Conservation (phyloP, 2,113 vertebrate species). For the Jacana jacana region DNA sequence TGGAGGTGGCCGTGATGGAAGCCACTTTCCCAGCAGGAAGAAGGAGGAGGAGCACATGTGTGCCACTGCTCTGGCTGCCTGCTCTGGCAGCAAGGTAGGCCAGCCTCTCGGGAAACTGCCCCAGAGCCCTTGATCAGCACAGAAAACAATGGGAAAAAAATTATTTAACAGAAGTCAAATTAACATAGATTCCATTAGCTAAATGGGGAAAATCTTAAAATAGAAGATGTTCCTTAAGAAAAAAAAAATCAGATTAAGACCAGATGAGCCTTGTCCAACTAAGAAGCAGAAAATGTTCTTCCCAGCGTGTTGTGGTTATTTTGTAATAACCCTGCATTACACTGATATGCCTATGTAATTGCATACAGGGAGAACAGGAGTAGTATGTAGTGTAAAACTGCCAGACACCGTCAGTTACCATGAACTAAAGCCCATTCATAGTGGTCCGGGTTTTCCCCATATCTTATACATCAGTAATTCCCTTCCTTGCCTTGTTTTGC, state of each 20-base stretch:
- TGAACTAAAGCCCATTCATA: not conserved
- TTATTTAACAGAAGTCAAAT: not conserved
- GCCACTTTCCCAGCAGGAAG: not conserved
- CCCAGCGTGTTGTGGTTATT: conserved; percentile 26
- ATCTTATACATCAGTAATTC: not conserved
- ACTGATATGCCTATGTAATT: conserved; percentile 31
- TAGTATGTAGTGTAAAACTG: not conserved
- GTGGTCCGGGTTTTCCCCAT: not conserved
- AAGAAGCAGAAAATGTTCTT: conserved; percentile 33
- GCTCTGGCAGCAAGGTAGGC: not conserved
- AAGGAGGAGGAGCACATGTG: not conserved
- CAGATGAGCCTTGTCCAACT: conserved; percentile 65
- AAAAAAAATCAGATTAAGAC: conserved; percentile 49
- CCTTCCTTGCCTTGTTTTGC: not conserved
- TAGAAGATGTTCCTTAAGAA: conserved; percentile 62
- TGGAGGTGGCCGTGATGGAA: not conserved
- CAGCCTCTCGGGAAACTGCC: not conserved
- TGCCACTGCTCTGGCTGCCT: not conserved
- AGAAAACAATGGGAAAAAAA: conserved; percentile 3
- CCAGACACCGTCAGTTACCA: not conserved
- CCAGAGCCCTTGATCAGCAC: conserved; percentile 31
- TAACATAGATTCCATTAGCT: conserved; percentile 19
- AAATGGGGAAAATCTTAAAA: conserved; percentile 43
- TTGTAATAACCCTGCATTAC: not conserved
- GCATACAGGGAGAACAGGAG: conserved; percentile 29